Percentiles rank a stretch among this genome's conserved stretches.
phyloP scores from a whole-genome alignment of 2,888 invertebrate species.

The Trissoscelio sp. region DNA sequence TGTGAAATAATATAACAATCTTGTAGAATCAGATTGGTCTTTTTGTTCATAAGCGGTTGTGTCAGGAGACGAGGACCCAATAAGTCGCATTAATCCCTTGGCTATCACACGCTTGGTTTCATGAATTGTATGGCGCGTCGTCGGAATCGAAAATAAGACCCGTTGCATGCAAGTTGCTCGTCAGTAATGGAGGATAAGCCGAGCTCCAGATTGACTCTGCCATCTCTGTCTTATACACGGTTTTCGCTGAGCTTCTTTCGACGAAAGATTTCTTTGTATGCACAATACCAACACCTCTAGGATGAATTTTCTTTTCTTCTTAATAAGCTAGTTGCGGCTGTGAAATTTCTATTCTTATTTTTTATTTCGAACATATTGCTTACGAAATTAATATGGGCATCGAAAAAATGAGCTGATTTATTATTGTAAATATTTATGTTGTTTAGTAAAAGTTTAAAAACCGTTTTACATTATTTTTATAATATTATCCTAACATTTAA shows the following conservation, averaged over 20 bases:
- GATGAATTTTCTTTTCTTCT: slow-evolving; percentile 8
- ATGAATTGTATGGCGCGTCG: slow-evolving; percentile 73
- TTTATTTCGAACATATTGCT: no score
- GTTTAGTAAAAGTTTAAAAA: no score
- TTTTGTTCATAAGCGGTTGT: slow-evolving; percentile 75
- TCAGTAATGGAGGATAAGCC: slow-evolving; percentile 82
- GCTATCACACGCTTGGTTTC: slow-evolving; percentile 80
- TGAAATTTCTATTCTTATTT: no score
- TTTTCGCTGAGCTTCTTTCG: slow-evolving; percentile 31
- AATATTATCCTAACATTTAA: no score
- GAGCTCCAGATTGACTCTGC: slow-evolving; percentile 76
- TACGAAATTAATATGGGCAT: no score
- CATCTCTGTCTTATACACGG: slow-evolving; percentile 25
- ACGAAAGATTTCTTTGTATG: slow-evolving; percentile 1
- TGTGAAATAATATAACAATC: slow-evolving; percentile 27
- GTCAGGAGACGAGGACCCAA: slow-evolving; percentile 64
- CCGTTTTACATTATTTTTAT: no score
- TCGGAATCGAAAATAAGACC: slow-evolving; percentile 76
- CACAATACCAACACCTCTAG: slow-evolving; percentile 18
- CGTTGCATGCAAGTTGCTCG: slow-evolving; percentile 67
- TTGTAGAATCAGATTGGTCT: slow-evolving; percentile 82
- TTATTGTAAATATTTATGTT: no score
- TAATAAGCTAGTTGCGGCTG: no score
- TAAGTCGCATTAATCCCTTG: slow-evolving; percentile 79
- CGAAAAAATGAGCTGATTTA: no score